phyloP scores from a whole-genome alignment of 1,140 invertebrate genomes.

The Drosophila cardini region DNA sequence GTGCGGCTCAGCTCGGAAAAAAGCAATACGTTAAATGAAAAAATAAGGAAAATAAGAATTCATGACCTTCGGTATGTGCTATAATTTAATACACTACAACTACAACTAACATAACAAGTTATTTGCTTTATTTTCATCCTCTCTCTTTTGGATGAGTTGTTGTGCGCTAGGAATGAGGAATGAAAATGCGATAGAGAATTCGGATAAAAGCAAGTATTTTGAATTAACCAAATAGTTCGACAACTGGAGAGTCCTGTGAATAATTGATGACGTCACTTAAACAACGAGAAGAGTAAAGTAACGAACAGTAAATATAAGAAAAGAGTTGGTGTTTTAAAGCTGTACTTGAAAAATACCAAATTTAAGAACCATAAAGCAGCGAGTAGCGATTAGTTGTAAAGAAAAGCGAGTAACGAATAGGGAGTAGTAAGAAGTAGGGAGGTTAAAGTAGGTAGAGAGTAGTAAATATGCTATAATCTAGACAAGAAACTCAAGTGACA shows the following conservation, averaged over 20 bases:
- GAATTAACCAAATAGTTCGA: constrained; percentile 4
- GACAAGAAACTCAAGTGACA: too few species aligned
- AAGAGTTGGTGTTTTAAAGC: too few species aligned
- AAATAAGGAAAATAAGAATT: constrained; percentile 77
- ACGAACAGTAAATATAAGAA: too few species aligned
- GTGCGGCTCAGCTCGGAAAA: constrained; percentile 36
- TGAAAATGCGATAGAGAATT: not conserved
- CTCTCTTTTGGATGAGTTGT: not conserved
- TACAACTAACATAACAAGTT: constrained; percentile 57
- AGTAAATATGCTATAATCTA: too few species aligned
- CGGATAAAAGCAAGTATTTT: not conserved
- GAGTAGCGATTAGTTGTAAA: too few species aligned
- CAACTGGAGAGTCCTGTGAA: not conserved
- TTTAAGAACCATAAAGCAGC: too few species aligned
- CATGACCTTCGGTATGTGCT: constrained; percentile 81
- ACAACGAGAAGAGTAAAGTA: too few species aligned
- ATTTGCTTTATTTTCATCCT: constrained; percentile 39
- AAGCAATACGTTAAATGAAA: constrained; percentile 77
- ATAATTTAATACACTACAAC: constrained; percentile 80
- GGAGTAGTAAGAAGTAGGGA: too few species aligned
- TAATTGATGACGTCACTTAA: not conserved
- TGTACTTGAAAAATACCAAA: too few species aligned
- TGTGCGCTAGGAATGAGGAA: not conserved
- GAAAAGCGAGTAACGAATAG: too few species aligned
- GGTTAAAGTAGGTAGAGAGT: too few species aligned